Percentiles rank a stretch among this genome's conserved stretches.
phyloP scores from a whole-genome alignment of 92 coral and sea anemone genomes.

The Paramuricea clavata region DNA sequence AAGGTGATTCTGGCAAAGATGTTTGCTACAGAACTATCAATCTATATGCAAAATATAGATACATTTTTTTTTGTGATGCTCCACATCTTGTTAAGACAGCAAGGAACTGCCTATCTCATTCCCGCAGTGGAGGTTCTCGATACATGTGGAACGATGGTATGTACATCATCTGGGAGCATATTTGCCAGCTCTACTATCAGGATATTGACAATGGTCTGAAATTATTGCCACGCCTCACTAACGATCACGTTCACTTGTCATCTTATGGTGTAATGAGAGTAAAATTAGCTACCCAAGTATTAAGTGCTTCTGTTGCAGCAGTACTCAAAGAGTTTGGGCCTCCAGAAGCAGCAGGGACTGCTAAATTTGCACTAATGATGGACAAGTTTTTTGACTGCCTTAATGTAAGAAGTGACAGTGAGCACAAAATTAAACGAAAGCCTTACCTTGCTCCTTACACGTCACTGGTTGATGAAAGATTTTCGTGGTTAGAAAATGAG shows the following conservation, averaged over 20 bases:
- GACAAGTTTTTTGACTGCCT: conserved; percentile 77
- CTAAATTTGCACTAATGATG: conserved; percentile 65
- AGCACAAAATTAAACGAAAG: conserved; percentile 74
- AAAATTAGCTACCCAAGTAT: conserved; percentile 70
- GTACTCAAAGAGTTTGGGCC: conserved; percentile 58
- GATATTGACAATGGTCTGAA: conserved; percentile 73
- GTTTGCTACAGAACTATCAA: conserved; percentile 35
- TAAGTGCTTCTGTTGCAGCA: conserved; percentile 70
- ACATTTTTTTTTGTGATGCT: conserved; percentile 54
- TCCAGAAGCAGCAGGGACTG: conserved; percentile 64
- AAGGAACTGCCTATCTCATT: conserved; percentile 67
- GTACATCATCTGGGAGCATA: conserved; percentile 60
- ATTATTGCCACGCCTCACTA: conserved; percentile 62
- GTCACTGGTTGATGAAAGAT: conserved; percentile 64
- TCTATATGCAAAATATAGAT: conserved; percentile 45
- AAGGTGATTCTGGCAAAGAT: conserved; percentile 4
- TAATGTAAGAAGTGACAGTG: conserved; percentile 75
- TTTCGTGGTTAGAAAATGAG: neutral
- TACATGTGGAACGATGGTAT: conserved; percentile 73
- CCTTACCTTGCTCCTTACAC: conserved; percentile 77
- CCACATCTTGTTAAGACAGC: conserved; percentile 68
- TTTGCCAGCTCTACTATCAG: conserved; percentile 59
- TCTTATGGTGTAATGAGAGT: conserved; percentile 65
- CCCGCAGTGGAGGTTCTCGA: conserved; percentile 63
- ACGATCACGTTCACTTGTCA: conserved; percentile 63